Conservation (phyloP, 2,797 vertebrate genomes). For the Cirrhinus mrigala region DNA sequence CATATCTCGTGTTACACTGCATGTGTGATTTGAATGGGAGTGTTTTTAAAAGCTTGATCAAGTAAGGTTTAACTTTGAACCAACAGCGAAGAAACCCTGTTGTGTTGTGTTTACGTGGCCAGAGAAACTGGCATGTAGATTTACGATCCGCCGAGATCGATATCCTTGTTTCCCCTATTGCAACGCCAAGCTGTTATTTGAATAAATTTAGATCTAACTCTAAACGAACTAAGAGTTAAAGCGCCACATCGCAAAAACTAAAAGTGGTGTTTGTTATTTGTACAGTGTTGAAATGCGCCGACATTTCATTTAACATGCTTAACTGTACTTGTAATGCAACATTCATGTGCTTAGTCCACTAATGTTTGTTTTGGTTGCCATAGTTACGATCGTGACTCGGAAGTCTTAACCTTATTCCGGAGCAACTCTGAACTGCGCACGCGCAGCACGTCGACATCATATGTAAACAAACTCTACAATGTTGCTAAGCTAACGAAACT, state of each 20-base stretch:
- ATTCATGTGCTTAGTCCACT: no score
- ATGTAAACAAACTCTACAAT: neutral
- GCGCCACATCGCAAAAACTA: neutral
- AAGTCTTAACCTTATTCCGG: neutral
- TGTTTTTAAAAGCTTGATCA: neutral
- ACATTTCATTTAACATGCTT: neutral
- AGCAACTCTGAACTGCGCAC: neutral
- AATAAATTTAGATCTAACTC: neutral
- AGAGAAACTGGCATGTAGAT: no score
- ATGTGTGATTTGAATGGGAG: neutral
- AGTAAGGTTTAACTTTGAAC: neutral
- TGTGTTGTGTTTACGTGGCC: neutral
- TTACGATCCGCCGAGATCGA: no score
- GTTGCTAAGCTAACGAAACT: neutral
- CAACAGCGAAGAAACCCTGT: neutral
- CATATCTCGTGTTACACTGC: neutral
- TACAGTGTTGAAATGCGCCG: neutral
- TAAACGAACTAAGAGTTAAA: neutral
- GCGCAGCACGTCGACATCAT: no score
- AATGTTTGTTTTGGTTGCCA: neutral
- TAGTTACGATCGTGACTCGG: neutral
- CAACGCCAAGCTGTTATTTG: no score
- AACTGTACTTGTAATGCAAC: neutral
- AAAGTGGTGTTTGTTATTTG: neutral
- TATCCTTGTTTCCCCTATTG: no score